phyloP scores from a whole-genome alignment of 2,113 vertebrate species.

The Naja naja region DNA sequence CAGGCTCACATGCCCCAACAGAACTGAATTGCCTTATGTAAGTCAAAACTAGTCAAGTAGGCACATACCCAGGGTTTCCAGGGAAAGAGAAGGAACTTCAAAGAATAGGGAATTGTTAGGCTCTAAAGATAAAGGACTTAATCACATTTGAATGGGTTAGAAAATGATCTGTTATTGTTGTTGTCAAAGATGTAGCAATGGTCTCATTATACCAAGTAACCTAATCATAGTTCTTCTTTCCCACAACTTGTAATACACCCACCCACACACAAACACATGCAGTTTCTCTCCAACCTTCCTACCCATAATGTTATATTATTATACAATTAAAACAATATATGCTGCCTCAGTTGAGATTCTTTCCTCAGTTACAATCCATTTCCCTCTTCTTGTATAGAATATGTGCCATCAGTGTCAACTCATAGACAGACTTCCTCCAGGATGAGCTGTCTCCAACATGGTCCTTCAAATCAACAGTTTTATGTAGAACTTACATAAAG shows the following conservation, averaged over 20 bases:
- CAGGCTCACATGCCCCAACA: background rate
- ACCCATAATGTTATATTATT: constrained; percentile 18
- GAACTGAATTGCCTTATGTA: background rate
- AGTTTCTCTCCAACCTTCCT: background rate
- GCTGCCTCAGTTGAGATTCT: constrained; percentile 12
- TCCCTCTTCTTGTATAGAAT: constrained; percentile 18
- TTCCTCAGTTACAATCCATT: background rate
- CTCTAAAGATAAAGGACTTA: background rate
- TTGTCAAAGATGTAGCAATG: background rate
- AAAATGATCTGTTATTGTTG: background rate
- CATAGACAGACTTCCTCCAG: background rate
- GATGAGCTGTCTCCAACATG: background rate
- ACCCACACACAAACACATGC: background rate
- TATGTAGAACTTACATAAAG: background rate
- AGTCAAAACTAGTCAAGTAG: background rate
- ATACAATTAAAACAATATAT: constrained; percentile 3
- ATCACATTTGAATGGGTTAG: background rate
- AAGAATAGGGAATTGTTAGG: background rate
- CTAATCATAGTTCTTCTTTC: background rate
- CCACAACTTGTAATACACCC: background rate
- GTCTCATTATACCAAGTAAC: background rate
- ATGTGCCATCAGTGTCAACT: background rate
- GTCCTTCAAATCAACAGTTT: background rate
- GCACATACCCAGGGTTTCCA: background rate
- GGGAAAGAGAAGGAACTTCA: background rate